Base-by-base conservation (phyloP, 2,113 vertebrate genomes). In the Crotalus helleri region DNA sequence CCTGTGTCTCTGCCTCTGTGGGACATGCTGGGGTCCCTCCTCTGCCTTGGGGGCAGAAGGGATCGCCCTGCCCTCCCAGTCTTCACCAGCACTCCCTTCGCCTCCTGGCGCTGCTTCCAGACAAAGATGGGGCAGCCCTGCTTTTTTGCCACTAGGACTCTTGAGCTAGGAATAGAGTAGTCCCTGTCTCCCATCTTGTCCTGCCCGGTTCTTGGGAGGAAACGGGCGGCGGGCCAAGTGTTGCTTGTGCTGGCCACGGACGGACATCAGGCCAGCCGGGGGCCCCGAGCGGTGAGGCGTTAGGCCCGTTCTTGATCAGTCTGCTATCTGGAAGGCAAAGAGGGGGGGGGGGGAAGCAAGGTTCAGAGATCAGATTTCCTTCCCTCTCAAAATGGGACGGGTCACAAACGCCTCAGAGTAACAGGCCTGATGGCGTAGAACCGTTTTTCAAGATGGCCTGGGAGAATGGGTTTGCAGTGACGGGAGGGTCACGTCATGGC, bases 1-100 rank as follows among this genome's bases (percentile, higher is more conserved):
- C 4, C 0, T 4, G 0, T 0, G 51, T 85, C 23, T 23, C 0
- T 92, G 93, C 93, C 92, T 24, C 53, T 21, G 53, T 2, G 57
- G 91, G 90, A 1, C 26, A 44, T 92, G 93, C 93, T 95, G 39
- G 46, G 91, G 55, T 91, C 92, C 0, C 2, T 92, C 89, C 92
- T 61, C 90, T 94, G 94, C 59, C 92, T 94, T 46, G 88, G 95
- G 95, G 93, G 94, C 88, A 92, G 58, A 91, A 90, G 59, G 92
- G 93, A 6, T 54, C 87, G 93, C 2, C 93, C 29, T 6, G 39
- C 95, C 53, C 93, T 49, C 89, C 54, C 59, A 93, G 88, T 94
- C 96, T 51, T 93, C 93, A 24, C 3, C 6, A 69, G 92, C 61
- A 93, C 94, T 44, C 92, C 92, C 54, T 13, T 53, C 17, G 95